Percentiles rank a stretch among this genome's conserved stretches.
These are phyloP conservation scores for Propithecus perrieri DNA, from an alignment of 2,797 vertebrate species.

Conservation along the genomic window DNA sequence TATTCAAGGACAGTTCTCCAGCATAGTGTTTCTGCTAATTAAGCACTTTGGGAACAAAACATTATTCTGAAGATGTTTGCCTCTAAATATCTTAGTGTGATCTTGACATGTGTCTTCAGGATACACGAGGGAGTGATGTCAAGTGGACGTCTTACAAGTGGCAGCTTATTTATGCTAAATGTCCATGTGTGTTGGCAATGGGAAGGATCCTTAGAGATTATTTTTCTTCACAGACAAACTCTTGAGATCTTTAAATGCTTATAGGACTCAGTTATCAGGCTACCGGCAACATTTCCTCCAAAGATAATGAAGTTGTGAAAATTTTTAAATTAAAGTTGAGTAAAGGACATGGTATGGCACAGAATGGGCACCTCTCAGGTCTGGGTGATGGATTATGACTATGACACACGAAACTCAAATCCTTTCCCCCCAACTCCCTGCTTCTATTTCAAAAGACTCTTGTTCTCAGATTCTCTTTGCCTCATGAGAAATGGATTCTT, in stretches of 20 bases:
- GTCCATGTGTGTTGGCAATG: neutral
- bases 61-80: slow-evolving; percentile 69
- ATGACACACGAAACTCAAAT: neutral
- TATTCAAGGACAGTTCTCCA: slow-evolving; percentile 55
- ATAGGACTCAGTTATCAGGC: neutral
- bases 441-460: slow-evolving; percentile 41
- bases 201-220: neutral
- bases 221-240: slow-evolving; percentile 43
- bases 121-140: neutral
- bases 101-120: slow-evolving; percentile 59
- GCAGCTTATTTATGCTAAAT: slow-evolving; percentile 34
- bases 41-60: slow-evolving; percentile 67
- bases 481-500: slow-evolving; percentile 54
- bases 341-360: neutral
- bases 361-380: neutral
- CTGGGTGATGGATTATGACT: neutral
- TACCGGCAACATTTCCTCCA: neutral
- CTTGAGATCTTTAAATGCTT: slow-evolving; percentile 50
- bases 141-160: slow-evolving; percentile 56
- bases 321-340: slow-evolving; percentile 41
- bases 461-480: slow-evolving; percentile 56
- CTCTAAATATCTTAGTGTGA: slow-evolving; percentile 54
- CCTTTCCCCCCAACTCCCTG: neutral
- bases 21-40: slow-evolving; percentile 68
- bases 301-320: slow-evolving; percentile 20